Evolutionary conservation across 2,113 vertebrate genomes (phyloP).

Genomic region (Barnardius zonarius): DNA sequence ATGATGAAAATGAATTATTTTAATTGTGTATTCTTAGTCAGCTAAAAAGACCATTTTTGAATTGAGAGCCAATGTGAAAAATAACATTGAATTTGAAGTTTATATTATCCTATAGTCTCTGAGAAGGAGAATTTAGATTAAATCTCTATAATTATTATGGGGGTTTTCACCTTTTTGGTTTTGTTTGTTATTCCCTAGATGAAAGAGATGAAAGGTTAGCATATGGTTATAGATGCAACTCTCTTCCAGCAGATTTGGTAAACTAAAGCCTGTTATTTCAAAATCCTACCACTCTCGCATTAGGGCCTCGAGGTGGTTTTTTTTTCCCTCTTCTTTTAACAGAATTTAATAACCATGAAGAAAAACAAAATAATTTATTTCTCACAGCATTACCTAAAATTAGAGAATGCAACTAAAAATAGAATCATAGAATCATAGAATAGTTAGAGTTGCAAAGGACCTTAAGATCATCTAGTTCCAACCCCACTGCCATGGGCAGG

Average conservation of each 20-base stretch:
- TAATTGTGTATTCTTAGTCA: neutral
- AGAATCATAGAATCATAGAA: no score
- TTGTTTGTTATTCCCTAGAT: neutral
- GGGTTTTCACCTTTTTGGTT: neutral
- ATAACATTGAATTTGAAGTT: neutral
- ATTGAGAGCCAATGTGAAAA: neutral
- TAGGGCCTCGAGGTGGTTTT: no score
- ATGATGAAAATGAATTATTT: neutral
- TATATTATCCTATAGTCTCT: neutral
- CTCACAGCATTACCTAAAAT: conserved; percentile 28
- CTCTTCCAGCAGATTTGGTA: neutral
- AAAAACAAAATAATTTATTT: conserved; percentile 22
- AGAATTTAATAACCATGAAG: conserved; percentile 6
- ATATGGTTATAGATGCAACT: neutral
- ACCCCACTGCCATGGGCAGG: no score
- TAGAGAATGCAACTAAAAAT: conserved; percentile 47
- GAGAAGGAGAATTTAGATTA: neutral
- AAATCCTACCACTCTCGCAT: neutral
- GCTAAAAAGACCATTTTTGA: neutral
- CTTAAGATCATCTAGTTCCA: no score
- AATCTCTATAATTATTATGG: neutral
- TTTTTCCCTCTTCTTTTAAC: neutral
- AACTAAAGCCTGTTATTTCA: neutral
- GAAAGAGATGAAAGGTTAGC: neutral
- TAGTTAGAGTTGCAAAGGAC: no score